Evolutionary conservation across 2,113 vertebrate genomes (phyloP).

Genomic region (Panthera uncia): DNA sequence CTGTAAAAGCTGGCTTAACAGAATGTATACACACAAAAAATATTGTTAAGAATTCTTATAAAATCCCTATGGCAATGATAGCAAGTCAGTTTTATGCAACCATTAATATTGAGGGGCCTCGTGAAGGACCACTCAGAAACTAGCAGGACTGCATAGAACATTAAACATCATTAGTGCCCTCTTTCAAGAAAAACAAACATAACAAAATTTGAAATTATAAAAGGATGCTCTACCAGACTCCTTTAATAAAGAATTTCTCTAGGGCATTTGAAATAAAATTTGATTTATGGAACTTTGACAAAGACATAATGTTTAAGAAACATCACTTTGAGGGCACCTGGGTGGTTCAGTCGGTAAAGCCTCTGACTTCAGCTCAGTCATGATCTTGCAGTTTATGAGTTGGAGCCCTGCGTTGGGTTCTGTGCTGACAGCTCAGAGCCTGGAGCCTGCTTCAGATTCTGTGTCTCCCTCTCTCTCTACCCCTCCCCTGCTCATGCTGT

Average conservation of each 20-base stretch:
- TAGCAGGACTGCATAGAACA: too few species aligned
- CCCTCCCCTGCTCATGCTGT: too few species aligned
- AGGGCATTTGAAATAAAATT: constrained; percentile 6
- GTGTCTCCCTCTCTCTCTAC: too few species aligned
- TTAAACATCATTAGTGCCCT: not conserved
- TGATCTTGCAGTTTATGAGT: too few species aligned
- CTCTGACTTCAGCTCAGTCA: too few species aligned
- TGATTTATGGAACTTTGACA: not conserved
- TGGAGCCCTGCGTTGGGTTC: too few species aligned
- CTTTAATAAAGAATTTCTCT: not conserved
- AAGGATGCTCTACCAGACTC: not conserved
- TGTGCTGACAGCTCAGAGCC: too few species aligned
- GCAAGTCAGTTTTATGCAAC: not conserved
- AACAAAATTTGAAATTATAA: not conserved
- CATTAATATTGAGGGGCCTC: not conserved
- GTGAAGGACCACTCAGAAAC: not conserved
- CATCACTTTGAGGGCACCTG: not conserved
- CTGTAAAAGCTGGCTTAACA: constrained; percentile 1
- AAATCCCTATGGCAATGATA: not conserved
- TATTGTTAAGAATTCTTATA: not conserved
- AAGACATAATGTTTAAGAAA: constrained; percentile 9
- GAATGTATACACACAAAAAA: not conserved
- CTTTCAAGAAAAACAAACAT: constrained; percentile 23
- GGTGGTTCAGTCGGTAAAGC: too few species aligned
- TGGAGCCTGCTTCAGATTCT: too few species aligned